Conservation (phyloP, 23 tunicate species). For the Diplosoma virens region DNA sequence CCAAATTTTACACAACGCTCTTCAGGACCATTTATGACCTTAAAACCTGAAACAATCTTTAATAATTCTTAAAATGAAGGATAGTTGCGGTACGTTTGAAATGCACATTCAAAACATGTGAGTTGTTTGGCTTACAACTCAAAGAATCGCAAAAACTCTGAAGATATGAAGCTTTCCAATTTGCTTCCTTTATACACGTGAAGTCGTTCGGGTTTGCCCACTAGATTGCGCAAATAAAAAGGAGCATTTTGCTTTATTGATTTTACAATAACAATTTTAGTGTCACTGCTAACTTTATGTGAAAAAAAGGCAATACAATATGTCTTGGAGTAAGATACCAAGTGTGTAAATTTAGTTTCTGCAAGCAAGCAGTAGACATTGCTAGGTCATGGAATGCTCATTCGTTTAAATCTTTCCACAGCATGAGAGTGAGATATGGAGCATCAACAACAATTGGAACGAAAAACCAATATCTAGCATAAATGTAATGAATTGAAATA, state of each 20-base stretch:
- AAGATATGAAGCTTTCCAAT: constrained; percentile 4
- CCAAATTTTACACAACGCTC: neutral
- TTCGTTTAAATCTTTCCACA: constrained; percentile 3
- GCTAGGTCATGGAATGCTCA: constrained; percentile 11
- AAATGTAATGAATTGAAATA: neutral
- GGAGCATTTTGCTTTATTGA: neutral
- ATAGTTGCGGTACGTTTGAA: neutral
- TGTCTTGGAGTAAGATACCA: constrained; percentile 12
- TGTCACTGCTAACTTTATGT: neutral
- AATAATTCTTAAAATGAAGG: neutral
- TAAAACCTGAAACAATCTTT: constrained; percentile 1
- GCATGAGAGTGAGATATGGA: neutral
- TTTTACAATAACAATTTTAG: neutral
- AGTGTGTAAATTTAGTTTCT: constrained; percentile 9
- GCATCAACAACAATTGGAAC: constrained; percentile 17
- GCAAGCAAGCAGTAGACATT: constrained; percentile 1
- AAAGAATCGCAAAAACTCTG: constrained; percentile 1
- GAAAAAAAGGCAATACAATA: constrained; percentile 2
- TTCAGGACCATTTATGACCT: neutral
- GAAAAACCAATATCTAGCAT: neutral
- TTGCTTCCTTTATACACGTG: neutral
- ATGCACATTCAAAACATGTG: neutral
- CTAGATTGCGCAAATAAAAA: neutral
- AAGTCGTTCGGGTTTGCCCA: constrained; percentile 3
- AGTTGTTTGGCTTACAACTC: neutral